Conservation (phyloP, 2,888 invertebrate species). For the Athetis lepigone region DNA sequence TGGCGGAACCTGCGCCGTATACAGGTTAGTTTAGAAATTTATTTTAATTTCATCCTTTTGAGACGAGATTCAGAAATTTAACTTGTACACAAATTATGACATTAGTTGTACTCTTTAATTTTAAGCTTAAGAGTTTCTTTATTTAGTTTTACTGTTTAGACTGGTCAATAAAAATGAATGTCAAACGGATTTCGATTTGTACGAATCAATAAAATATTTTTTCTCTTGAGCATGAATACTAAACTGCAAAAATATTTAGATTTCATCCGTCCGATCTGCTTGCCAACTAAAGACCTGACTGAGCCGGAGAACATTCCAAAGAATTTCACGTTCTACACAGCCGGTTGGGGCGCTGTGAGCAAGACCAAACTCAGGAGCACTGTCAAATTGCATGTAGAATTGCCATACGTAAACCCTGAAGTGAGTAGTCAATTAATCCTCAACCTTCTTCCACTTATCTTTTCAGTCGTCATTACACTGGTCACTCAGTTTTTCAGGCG, state of each 20-base stretch:
- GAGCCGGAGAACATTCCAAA: slow-evolving; percentile 22
- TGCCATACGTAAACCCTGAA: slow-evolving; percentile 60
- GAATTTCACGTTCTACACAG: slow-evolving; percentile 46
- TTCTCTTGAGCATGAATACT: not conserved
- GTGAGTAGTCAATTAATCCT: slow-evolving; percentile 14
- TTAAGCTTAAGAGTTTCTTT: too few relatives aligned
- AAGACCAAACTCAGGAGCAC: slow-evolving; percentile 70
- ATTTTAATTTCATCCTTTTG: not conserved
- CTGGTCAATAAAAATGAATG: not conserved
- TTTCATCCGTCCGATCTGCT: slow-evolving; percentile 60
- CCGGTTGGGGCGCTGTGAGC: slow-evolving; percentile 66
- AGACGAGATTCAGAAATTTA: not conserved
- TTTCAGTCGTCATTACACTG: too few relatives aligned
- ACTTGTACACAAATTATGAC: not conserved
- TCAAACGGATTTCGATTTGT: not conserved
- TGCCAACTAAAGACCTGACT: slow-evolving; percentile 51
- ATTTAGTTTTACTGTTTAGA: not conserved
- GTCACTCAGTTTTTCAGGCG: too few relatives aligned
- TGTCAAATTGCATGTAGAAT: slow-evolving; percentile 70
- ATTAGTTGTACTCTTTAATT: not conserved
- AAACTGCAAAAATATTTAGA: slow-evolving; percentile 32
- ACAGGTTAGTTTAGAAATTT: slow-evolving; percentile 49
- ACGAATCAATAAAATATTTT: not conserved
- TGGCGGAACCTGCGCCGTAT: slow-evolving; percentile 67
- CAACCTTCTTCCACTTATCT: too few relatives aligned